Evolutionary conservation across 2,113 vertebrate species (phyloP), one percentile per base, ranked within the genome.

Genomic region (Leptobrachium ailaonicum): DNA sequence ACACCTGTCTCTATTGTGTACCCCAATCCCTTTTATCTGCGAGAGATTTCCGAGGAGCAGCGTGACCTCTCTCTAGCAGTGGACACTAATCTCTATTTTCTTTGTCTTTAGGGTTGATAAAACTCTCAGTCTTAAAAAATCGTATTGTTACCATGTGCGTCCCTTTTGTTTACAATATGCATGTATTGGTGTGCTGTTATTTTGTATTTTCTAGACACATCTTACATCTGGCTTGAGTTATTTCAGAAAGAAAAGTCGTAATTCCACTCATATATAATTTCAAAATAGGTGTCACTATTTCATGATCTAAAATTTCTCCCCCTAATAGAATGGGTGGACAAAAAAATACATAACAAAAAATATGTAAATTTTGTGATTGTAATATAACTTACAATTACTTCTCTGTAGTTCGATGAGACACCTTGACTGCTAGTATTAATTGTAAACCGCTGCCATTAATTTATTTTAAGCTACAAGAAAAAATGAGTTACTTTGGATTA

Each of bases 211-310:
- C n/a, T 64, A 32, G 32, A 11, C 62, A 1, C 12, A 75, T 81
- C 58, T 62, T 53, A 75, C 79, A 81, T 81, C 79, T 81, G 79
- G 79, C 79, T 81, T 81, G 79, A 4, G 79, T 80, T 80, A 40
- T 2, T 12, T 66, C 41, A 53, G 14, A 44, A 62, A 20, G 14
- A 44, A 13, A 43, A 42, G 42, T 1, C 42, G 5, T 67, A 12
- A 67, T 67, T 67, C 32, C 32, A 54, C 6, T 6, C 32, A 67
- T 67, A 67, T 67, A 0, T 32, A 32, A 32, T 32, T 32, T 32
- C 0, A 32, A 32, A 32, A 66, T 8, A 32, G 40, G 9, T 41
- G 32, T 11, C 6, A 42, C 41, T 66, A 41, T 41, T 41, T 2
- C 40, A 41, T 10, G 41, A 6, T 50, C 47, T 50, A 50, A 53